Percentiles rank a stretch among this genome's conserved stretches.
These are phyloP conservation scores for Alca torda DNA, from an alignment of 2,797 vertebrate genomes.

Conservation along the genomic window DNA sequence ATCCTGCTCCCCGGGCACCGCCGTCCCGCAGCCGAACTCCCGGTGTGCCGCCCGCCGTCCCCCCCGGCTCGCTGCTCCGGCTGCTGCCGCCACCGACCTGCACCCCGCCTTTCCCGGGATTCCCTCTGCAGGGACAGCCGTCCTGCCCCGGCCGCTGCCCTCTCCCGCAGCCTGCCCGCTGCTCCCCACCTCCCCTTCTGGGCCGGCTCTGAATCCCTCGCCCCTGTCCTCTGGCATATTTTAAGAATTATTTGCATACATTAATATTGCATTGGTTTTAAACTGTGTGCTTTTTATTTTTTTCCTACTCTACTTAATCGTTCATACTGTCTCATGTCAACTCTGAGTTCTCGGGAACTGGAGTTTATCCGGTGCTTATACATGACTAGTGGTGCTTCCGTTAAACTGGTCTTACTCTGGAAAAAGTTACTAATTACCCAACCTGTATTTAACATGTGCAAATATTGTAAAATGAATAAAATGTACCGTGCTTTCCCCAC, in stretches of 20 bases:
- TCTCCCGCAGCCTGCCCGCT: background rate
- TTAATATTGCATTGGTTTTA: background rate
- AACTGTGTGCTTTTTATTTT: background rate
- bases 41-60: background rate
- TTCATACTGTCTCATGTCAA: background rate
- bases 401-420: background rate
- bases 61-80: fast-evolving
- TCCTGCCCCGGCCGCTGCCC: fast-evolving
- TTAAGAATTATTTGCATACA: background rate
- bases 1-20: background rate
- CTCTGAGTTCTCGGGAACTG: background rate
- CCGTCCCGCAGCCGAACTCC: background rate
- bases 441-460: background rate
- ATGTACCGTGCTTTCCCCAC: background rate
- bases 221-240: background rate
- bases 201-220: background rate
- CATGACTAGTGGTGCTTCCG: fast-evolving
- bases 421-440: background rate
- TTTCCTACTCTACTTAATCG: background rate
- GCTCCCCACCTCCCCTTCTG: background rate
- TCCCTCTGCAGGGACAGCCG: background rate
- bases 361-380: background rate
- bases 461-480: background rate
- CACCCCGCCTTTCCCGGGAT: background rate
- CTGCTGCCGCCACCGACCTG: background rate